A percentile compares a stretch with the other conserved stretches of the same genome.
phyloP scores from a whole-genome alignment of 2,113 vertebrate species.

The Damaliscus lunatus region DNA sequence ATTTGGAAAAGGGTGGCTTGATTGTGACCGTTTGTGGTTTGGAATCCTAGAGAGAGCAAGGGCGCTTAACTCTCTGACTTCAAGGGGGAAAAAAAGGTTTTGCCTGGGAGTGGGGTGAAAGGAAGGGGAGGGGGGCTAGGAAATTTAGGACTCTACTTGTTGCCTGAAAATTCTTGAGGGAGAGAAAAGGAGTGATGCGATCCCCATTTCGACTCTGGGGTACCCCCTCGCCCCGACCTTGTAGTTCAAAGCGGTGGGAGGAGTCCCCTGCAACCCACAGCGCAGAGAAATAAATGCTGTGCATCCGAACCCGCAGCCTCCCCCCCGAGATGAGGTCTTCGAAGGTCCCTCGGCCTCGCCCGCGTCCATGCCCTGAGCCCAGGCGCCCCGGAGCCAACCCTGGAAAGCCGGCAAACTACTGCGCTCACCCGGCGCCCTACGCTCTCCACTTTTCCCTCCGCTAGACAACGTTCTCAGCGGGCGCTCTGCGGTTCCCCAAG shows the following conservation, averaged over 20 bases:
- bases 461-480: background rate
- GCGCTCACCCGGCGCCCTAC: background rate
- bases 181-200: background rate
- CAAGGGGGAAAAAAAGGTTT: background rate
- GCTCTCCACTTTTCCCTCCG: background rate
- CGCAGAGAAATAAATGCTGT: background rate
- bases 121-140: background rate
- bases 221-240: background rate
- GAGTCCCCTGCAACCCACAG: background rate
- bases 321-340: background rate
- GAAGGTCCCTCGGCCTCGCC: accelerated
- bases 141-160: background rate
- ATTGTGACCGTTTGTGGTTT: background rate
- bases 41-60: background rate
- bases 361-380: background rate
- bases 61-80: background rate
- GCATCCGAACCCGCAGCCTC: accelerated
- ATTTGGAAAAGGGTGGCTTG: background rate
- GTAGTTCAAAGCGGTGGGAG: background rate
- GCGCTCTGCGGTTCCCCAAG: background rate
- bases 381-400: background rate
- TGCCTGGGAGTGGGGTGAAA: background rate
- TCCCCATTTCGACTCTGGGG: background rate
- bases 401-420: background rate
- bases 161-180: background rate